Base-by-base conservation (phyloP, 2,888 invertebrate species). In the Stegophylla sp. region DNA sequence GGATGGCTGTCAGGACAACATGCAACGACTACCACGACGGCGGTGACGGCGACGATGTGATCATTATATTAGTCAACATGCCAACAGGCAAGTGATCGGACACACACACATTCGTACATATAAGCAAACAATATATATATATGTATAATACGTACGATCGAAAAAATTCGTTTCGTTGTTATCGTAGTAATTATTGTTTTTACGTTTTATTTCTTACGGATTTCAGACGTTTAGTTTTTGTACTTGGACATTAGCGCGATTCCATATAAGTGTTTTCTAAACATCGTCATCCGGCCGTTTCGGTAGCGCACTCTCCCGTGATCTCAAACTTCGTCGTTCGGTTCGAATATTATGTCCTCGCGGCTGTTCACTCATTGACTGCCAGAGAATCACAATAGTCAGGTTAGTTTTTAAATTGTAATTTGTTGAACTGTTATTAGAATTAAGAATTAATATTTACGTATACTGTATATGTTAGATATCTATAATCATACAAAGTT, bases 11-110 rank as follows among this genome's bases (percentile, higher is more conserved):
- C 45, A 23, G 71, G 71, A 71, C 53, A 71, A 41, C 53, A 41
- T 15, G 23, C 66, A 13, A n/a, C 56, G 61, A 48, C 28, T 26
- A 45, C 28, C 5, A 28, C 53, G n/a, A 17, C 64, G 28, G 20
- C 48, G 13, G 7, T 17, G 41, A 23, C 20, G 53, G 13, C 43
- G 45, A 43, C 69, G 69, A 61, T 48, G 59, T 79, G 69, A 79
- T 79, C 69, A 79, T 79, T 69, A 69, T 67, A 77, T 69, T 71
- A 79, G 77, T 79, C 69, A 79, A 69, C 77, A 69, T 79, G 77
- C 77, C 77, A 79, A 79, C 69, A 41, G 61, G 77, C 77, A 69
- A 79, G 77, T 79, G 77, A 69, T 34, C 69, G 69, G 77, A 61
- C 77, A 45, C 23, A 17, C 61, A 23, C 13, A n/a, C 3, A 13